Evolutionary conservation across 2,113 vertebrate species (phyloP).

Genomic region (Rhegmatorhina hoffmannsi): DNA sequence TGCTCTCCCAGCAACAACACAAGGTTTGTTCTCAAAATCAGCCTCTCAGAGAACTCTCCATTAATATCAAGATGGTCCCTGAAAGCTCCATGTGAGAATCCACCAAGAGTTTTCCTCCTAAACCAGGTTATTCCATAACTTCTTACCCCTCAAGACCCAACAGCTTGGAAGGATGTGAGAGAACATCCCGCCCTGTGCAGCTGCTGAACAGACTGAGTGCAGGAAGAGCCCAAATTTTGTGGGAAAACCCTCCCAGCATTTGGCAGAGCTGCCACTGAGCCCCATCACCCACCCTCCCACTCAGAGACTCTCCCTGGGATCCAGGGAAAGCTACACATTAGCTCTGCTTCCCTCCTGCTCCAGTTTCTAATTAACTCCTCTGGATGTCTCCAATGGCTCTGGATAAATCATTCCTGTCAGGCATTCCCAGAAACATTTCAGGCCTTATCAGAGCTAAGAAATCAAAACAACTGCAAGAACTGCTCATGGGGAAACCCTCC

Average conservation of each 20-base stretch:
- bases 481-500: background rate
- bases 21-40: accelerated
- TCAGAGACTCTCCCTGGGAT: background rate
- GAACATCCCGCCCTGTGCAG: background rate
- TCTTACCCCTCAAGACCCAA: background rate
- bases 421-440: slow-evolving; percentile 10
- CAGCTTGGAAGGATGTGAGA: background rate
- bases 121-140: accelerated
- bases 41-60: background rate
- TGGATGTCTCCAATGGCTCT: background rate
- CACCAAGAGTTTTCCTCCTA: background rate
- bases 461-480: slow-evolving; percentile 27
- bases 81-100: background rate
- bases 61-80: background rate
- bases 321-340: background rate
- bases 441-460: slow-evolving; percentile 6
- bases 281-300: background rate
- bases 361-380: slow-evolving; percentile 35
- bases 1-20: background rate
- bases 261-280: background rate
- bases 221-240: background rate
- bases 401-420: slow-evolving; percentile 1
- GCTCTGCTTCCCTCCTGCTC: background rate
- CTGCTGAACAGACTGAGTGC: background rate
- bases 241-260: background rate